Evolutionary conservation across 2,113 vertebrate genomes (phyloP), one percentile per base, ranked within the genome.

Genomic region (Albula goreensis): DNA sequence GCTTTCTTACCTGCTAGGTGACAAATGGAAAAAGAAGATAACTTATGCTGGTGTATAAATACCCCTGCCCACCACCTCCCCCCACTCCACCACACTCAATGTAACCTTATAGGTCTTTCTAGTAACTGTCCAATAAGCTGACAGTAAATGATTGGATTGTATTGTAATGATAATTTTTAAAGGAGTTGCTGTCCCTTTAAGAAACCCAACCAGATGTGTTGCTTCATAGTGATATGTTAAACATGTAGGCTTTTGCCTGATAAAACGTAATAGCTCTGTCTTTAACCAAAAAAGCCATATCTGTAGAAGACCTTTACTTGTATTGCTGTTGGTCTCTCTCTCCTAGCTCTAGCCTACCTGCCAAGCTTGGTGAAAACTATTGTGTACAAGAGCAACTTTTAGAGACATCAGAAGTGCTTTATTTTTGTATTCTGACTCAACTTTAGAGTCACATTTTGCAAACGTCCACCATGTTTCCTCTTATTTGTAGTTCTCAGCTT

Each of bases 381-480:
- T 81, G 85, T 89, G 80, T 90, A 86, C 85, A 90, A 91, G 86
- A 51, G 88, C 88, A 89, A 92, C 89, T 89, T 94, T 92, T 93
- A 91, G 92, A 88, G 86, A 84, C 49, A 50, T 80, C 85, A 85
- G 89, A 89, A 93, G 93, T 91, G 91, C 93, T 95, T 94, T 96
- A 95, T 96, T 96, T 96, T 96, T 96, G 88, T 96, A 96, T 93
- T 90, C 81, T 7, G 92, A 91, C 94, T 95, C 93, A 78, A 87
- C 89, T 94, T 95, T 94, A 83, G 93, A 94, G 94, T 95, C 93
- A 82, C 86, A 91, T 94, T 95, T 96, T 94, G 93, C 93, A 92
- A 94, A 94, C 81, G 82, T 90, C 89, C 86, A 89, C 60, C 63
- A 70, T 86, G 88, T 93, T 88, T 85, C 80, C 78, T 89, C 90